Conservation (phyloP, 1,140 invertebrate species). For the Sycophaga agraensis region DNA sequence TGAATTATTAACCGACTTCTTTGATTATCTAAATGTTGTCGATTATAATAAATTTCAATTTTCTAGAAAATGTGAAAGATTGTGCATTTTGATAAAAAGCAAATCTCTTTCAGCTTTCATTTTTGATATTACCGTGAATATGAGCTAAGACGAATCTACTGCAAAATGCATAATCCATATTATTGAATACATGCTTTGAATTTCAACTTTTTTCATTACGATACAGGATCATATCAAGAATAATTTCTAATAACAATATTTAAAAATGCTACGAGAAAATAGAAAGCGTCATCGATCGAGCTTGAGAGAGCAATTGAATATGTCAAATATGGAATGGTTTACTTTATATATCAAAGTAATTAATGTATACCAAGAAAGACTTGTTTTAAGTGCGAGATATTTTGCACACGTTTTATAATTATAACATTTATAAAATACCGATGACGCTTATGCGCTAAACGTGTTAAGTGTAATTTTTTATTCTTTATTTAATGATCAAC, state of each 20-base stretch:
- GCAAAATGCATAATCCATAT: too few relatives aligned
- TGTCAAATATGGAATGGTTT: conserved; percentile 15
- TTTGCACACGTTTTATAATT: conserved; percentile 1
- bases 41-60: too few relatives aligned
- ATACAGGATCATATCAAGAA: conserved; percentile 26
- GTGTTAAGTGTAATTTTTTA: conserved; percentile 21
- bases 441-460: conserved; percentile 32
- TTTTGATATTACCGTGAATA: too few relatives aligned
- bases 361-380: conserved; percentile 1
- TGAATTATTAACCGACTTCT: too few relatives aligned
- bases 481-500: conserved; percentile 15
- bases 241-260: conserved; percentile 20
- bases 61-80: too few relatives aligned
- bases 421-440: conserved; percentile 23
- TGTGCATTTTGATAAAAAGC: too few relatives aligned
- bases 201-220: too few relatives aligned
- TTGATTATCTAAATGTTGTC: too few relatives aligned
- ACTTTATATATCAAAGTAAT: neutral
- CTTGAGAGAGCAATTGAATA: conserved; percentile 7
- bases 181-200: too few relatives aligned
- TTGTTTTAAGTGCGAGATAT: neutral
- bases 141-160: too few relatives aligned
- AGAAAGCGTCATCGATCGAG: conserved; percentile 12
- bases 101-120: too few relatives aligned
- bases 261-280: conserved; percentile 10